Evolutionary conservation across 2,113 vertebrate species (phyloP).

Genomic region (Syrmaticus mikado): DNA sequence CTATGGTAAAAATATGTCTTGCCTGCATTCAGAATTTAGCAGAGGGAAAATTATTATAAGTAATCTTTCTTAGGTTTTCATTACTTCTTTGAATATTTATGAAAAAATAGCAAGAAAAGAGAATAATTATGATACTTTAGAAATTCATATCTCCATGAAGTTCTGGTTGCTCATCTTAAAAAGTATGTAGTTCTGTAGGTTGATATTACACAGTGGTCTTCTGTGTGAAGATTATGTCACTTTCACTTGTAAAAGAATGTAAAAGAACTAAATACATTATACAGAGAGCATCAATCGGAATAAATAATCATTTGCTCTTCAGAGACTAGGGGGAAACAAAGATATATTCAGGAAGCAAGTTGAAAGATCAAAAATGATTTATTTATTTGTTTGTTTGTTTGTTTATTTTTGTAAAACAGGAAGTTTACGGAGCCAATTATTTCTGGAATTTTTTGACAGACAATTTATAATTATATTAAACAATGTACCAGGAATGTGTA

Average conservation of each 20-base stretch:
- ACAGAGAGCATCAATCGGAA: neutral
- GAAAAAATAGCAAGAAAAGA: neutral
- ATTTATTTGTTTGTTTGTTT: too few species aligned
- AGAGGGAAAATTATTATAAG: neutral
- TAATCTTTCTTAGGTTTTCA: neutral
- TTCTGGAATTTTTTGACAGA: neutral
- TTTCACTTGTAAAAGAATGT: neutral
- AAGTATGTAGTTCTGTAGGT: neutral
- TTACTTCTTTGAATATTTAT: neutral
- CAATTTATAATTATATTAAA: neutral
- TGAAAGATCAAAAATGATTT: neutral
- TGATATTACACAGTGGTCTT: neutral
- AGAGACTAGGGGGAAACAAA: neutral
- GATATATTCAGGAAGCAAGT: neutral
- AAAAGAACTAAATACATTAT: neutral
- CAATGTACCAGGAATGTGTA: neutral
- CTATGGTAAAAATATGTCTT: fast-evolving
- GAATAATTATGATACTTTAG: neutral
- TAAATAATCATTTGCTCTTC: neutral
- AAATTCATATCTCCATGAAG: neutral
- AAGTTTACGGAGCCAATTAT: neutral
- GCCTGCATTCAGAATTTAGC: neutral
- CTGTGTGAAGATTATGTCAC: neutral
- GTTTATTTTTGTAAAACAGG: neutral
- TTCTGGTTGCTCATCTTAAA: neutral